phyloP scores from a whole-genome alignment of 2,113 vertebrate genomes.

The Zapus hudsonius region DNA sequence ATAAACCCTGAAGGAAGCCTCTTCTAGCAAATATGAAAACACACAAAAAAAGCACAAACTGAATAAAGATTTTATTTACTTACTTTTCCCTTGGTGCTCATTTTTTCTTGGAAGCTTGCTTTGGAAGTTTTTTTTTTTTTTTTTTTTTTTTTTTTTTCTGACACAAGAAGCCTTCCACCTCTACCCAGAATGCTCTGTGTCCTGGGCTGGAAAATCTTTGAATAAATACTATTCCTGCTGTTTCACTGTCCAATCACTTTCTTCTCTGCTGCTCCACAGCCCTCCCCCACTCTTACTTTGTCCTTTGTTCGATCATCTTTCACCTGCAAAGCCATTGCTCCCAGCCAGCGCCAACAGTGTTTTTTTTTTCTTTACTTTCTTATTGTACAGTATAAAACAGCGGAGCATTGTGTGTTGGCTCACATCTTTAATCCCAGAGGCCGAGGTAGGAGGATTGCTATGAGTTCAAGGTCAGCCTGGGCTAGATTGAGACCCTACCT shows the following conservation, averaged over 20 bases:
- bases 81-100: conserved; percentile 68
- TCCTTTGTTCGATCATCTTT: not conserved
- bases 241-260: conserved; percentile 23
- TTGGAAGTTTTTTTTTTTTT: too few relatives aligned
- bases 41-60: not conserved
- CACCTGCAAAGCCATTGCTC: not conserved
- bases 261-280: not conserved
- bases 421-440: too few relatives aligned
- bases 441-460: too few relatives aligned
- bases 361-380: not conserved
- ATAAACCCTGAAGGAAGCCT: not conserved
- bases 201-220: not conserved
- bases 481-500: too few relatives aligned
- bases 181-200: not conserved
- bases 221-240: conserved; percentile 27
- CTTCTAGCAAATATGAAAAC: not conserved
- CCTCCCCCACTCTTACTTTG: not conserved
- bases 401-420: too few relatives aligned
- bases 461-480: too few relatives aligned
- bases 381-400: not conserved
- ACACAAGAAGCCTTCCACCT: not conserved
- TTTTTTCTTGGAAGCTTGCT: conserved; percentile 30
- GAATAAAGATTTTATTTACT: conserved; percentile 5
- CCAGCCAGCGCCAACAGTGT: not conserved
- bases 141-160: conserved; percentile 24